Evolutionary conservation across 1,140 invertebrate genomes (phyloP).

Genomic region (Drosophila lacteicornis): DNA sequence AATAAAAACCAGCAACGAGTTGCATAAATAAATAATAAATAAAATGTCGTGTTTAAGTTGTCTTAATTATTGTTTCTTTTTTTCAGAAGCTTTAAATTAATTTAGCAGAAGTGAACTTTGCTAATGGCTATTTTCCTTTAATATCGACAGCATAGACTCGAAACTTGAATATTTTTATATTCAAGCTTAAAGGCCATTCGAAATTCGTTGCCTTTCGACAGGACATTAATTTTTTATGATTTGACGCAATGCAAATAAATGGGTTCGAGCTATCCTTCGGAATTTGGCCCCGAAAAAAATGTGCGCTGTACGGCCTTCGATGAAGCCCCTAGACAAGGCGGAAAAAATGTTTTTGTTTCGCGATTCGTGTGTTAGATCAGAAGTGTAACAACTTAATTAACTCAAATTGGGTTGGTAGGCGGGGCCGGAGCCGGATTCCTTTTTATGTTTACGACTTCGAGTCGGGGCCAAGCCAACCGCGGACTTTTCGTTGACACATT

Average conservation of each 20-base stretch:
- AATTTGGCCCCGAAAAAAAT: conserved; percentile 15
- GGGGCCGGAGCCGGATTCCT: conserved; percentile 21
- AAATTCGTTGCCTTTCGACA: conserved; percentile 3
- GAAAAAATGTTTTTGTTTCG: conserved; percentile 21
- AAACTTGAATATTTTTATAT: too few relatives aligned
- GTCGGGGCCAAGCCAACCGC: conserved; percentile 8
- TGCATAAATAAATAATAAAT: too few relatives aligned
- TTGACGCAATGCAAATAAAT: conserved; percentile 36
- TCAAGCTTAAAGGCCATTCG: background rate
- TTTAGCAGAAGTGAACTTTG: background rate
- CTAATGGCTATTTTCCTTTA: conserved; percentile 8
- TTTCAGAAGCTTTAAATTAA: background rate
- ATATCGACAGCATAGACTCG: too few relatives aligned
- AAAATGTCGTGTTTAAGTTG: too few relatives aligned
- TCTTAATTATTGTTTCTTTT: background rate
- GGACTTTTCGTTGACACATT: conserved; percentile 69
- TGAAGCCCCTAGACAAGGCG: background rate
- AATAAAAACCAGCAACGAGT: background rate
- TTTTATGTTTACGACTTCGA: conserved; percentile 59
- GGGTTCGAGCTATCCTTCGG: conserved; percentile 9
- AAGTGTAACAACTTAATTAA: conserved; percentile 73
- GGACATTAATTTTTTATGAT: conserved; percentile 34
- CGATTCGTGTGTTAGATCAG: conserved; percentile 60
- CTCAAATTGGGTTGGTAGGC: conserved; percentile 62
- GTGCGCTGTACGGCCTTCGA: conserved; percentile 10